Conservation (phyloP, 1,140 invertebrate species). For the Megalopta genalis region DNA sequence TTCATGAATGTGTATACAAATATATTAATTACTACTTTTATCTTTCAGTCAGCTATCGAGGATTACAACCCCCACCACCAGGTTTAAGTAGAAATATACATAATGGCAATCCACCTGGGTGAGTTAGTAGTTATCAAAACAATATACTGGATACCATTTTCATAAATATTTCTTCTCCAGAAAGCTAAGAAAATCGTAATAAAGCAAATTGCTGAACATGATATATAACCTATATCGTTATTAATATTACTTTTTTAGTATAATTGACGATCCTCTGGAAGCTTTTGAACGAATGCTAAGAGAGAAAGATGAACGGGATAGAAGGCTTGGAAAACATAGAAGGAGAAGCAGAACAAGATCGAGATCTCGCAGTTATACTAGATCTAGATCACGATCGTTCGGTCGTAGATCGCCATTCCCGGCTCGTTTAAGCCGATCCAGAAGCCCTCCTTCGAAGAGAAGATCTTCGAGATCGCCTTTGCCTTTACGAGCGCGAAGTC, state of each 20-base stretch:
- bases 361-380: constrained; percentile 80
- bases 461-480: constrained; percentile 73
- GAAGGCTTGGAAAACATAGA: constrained; percentile 84
- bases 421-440: constrained; percentile 74
- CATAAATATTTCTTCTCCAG: not conserved
- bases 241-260: constrained; percentile 75
- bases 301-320: constrained; percentile 89
- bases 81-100: constrained; percentile 75
- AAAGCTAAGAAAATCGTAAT: not conserved
- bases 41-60: constrained; percentile 74
- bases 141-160: not conserved
- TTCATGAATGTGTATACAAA: not conserved
- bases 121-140: constrained; percentile 42
- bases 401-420: constrained; percentile 72
- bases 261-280: constrained; percentile 90
- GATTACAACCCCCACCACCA: constrained; percentile 76
- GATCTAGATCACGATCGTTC: constrained; percentile 78
- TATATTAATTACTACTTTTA: not conserved
- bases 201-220: not conserved
- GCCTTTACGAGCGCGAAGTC: constrained; percentile 76
- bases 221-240: not conserved
- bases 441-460: constrained; percentile 74
- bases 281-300: constrained; percentile 91
- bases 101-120: constrained; percentile 78
- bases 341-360: constrained; percentile 79